phyloP scores from a whole-genome alignment of 2,797 vertebrate species.

The Xenopus petersii region DNA sequence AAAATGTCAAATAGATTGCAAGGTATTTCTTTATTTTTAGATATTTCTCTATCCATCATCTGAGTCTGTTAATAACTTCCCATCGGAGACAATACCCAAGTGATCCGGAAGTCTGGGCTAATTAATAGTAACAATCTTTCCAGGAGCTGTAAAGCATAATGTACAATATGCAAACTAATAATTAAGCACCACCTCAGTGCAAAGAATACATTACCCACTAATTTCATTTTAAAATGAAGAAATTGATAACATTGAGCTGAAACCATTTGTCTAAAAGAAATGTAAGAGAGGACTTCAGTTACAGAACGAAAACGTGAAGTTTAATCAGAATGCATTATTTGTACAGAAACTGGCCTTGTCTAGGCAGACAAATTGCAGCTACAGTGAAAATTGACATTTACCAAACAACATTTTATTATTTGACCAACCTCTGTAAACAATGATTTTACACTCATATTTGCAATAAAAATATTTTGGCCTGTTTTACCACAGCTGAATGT shows the following conservation, averaged over 20 bases:
- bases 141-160: slow-evolving; percentile 27
- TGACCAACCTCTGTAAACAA: slow-evolving; percentile 74
- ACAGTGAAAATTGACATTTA: slow-evolving; percentile 66
- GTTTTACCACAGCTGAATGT: slow-evolving; percentile 64
- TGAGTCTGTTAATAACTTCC: slow-evolving; percentile 34
- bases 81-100: slow-evolving; percentile 30
- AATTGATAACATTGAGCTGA: slow-evolving; percentile 18
- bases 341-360: slow-evolving; percentile 51
- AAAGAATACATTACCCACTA: slow-evolving; percentile 16
- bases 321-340: slow-evolving; percentile 51
- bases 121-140: slow-evolving; percentile 41
- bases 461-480: slow-evolving; percentile 69
- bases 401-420: slow-evolving; percentile 67
- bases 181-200: slow-evolving; percentile 8
- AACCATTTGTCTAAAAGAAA: not conserved
- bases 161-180: slow-evolving; percentile 26
- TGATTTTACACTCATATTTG: slow-evolving; percentile 69
- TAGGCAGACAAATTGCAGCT: slow-evolving; percentile 55
- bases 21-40: slow-evolving; percentile 42
- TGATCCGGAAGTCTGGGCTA: slow-evolving; percentile 31
- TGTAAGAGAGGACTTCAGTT: not conserved
- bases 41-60: slow-evolving; percentile 26
- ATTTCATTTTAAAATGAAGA: slow-evolving; percentile 13
- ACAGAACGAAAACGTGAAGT: slow-evolving; percentile 30
- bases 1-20: slow-evolving; percentile 37